These are phyloP conservation scores for Drosophila cognata DNA, from an alignment of 2,888 invertebrate species.

Conservation along the genomic window DNA sequence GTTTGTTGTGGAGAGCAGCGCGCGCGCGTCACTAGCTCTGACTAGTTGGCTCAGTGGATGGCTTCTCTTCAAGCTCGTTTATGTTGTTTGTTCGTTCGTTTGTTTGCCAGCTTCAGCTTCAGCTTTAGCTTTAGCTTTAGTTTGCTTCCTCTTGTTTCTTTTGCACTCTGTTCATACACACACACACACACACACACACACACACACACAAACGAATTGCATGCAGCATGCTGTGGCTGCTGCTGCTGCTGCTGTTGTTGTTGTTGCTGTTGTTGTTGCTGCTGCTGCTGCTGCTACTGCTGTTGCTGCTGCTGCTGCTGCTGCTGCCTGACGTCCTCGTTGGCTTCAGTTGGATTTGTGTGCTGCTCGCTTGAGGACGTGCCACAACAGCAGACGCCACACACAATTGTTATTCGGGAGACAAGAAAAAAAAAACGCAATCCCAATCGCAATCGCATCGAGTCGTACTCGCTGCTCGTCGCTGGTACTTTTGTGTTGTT, in stretches of 20 bases:
- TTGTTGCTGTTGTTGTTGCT: slow-evolving; percentile 8
- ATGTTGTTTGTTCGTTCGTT: slow-evolving; percentile 54
- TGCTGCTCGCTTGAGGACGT: slow-evolving; percentile 75
- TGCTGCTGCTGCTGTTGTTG: slow-evolving; percentile 12
- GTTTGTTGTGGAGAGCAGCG: slow-evolving; percentile 61
- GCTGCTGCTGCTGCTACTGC: slow-evolving; percentile 18
- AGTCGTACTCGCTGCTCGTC: slow-evolving; percentile 19
- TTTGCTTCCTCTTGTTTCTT: slow-evolving; percentile 64
- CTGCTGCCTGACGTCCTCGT: slow-evolving; percentile 47
- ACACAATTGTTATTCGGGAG: slow-evolving; percentile 16
- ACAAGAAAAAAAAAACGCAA: slow-evolving; percentile 19
- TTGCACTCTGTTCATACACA: slow-evolving; percentile 53
- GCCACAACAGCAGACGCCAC: slow-evolving; percentile 42
- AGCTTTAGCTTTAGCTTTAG: slow-evolving; percentile 43
- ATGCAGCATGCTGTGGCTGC: slow-evolving; percentile 39
- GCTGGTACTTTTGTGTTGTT: slow-evolving; percentile 17
- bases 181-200: slow-evolving; percentile 26
- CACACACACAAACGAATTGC: slow-evolving; percentile 38
- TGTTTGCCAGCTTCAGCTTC: slow-evolving; percentile 53
- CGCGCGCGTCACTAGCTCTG: slow-evolving; percentile 73
- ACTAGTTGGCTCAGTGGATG: slow-evolving; percentile 41
- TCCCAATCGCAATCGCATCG: slow-evolving; percentile 32
- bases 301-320: slow-evolving; percentile 36
- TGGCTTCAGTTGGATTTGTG: slow-evolving; percentile 67
- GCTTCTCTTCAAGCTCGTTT: slow-evolving; percentile 46